phyloP scores from a whole-genome alignment of 2,113 vertebrate genomes.

The Arizona elegans region DNA sequence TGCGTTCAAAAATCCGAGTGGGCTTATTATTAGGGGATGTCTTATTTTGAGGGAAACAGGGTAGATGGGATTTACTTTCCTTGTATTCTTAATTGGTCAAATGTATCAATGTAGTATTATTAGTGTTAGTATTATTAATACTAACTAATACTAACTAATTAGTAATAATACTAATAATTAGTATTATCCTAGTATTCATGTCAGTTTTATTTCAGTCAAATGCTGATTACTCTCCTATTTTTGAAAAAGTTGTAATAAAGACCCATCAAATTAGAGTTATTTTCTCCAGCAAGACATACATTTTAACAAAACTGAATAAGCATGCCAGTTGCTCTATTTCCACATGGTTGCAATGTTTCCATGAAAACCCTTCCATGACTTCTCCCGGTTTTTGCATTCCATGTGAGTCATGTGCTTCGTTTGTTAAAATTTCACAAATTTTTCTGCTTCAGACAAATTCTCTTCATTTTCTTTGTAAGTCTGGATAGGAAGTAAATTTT shows the following conservation, averaged over 20 bases:
- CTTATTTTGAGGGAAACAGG: no score
- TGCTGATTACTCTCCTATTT: not conserved
- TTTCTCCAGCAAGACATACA: not conserved
- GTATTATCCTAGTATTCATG: not conserved
- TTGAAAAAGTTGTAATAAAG: not conserved
- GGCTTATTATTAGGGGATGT: no score
- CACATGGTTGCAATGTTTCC: not conserved
- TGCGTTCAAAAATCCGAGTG: no score
- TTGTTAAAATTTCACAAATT: not conserved
- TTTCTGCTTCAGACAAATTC: not conserved
- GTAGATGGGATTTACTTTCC: not conserved
- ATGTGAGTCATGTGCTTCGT: not conserved
- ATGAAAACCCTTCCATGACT: not conserved
- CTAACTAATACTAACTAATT: no score
- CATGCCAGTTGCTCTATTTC: not conserved
- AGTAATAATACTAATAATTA: not conserved
- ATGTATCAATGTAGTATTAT: not conserved
- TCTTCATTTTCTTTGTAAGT: not conserved
- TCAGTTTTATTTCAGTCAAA: not conserved
- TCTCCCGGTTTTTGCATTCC: not conserved
- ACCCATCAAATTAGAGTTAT: not conserved
- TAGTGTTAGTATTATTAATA: not conserved
- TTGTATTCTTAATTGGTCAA: not conserved
- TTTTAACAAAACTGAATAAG: not conserved
- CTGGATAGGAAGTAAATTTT: not conserved